Evolutionary conservation across 2,888 invertebrate species (phyloP).

Genomic region (Cheilosia urbana): DNA sequence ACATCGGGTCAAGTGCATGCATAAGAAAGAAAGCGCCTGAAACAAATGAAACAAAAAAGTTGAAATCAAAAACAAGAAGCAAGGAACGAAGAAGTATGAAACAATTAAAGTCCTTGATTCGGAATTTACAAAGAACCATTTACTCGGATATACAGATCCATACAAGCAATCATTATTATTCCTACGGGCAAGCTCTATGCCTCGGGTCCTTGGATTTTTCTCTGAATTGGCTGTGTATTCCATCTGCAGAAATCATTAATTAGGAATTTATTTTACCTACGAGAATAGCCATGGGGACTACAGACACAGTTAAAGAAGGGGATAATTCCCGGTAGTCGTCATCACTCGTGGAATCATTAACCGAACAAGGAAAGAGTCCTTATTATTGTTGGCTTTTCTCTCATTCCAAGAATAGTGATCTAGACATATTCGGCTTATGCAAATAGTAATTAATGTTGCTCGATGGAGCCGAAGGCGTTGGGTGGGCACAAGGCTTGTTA

Average conservation of each 20-base stretch:
- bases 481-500: not conserved
- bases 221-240: not conserved
- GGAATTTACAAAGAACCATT: constrained; percentile 14
- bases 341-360: constrained; percentile 51
- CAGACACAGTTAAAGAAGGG: constrained; percentile 8
- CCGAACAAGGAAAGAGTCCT: constrained; percentile 35
- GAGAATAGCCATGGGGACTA: constrained; percentile 13
- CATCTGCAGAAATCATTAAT: constrained; percentile 21
- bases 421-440: constrained; percentile 23
- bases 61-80: not conserved
- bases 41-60: not conserved
- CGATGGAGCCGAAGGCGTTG: constrained; percentile 2
- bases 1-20: constrained; percentile 35
- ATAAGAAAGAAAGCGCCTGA: constrained; percentile 9
- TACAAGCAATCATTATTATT: constrained; percentile 11
- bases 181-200: not conserved
- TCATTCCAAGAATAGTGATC: not conserved
- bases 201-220: not conserved
- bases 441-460: constrained; percentile 62
- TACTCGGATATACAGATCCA: not conserved
- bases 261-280: constrained; percentile 16
- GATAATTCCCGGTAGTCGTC: constrained; percentile 24
- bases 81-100: not conserved
- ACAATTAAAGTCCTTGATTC: constrained; percentile 31
- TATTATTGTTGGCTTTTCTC: constrained; percentile 19